phyloP scores from a whole-genome alignment of 2,797 vertebrate species.

The Oophaga sylvatica region DNA sequence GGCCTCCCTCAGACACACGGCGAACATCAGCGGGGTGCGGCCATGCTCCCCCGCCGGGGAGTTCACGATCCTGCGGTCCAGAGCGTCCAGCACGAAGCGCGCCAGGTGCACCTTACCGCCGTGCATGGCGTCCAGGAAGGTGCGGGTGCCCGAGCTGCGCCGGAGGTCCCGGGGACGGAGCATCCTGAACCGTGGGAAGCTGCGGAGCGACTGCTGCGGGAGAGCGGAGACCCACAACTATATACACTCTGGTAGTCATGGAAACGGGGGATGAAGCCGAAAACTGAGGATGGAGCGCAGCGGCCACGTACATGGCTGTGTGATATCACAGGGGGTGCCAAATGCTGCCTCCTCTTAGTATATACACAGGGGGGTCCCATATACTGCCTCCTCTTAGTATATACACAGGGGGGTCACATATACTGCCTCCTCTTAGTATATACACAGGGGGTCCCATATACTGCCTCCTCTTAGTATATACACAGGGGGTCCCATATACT shows the following conservation, averaged over 20 bases:
- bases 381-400: too few species aligned
- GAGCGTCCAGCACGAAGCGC: conserved; percentile 88
- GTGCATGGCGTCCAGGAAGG: conserved; percentile 89
- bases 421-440: too few species aligned
- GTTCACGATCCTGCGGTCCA: conserved; percentile 89
- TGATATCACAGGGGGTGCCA: too few species aligned
- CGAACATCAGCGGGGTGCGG: conserved; percentile 87
- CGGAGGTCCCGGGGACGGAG: conserved; percentile 88
- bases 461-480: too few species aligned
- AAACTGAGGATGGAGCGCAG: too few species aligned
- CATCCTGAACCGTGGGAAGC: conserved; percentile 68
- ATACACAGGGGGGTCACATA: too few species aligned
- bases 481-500: too few species aligned
- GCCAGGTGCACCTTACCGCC: conserved; percentile 88
- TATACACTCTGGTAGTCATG: conserved; percentile 38
- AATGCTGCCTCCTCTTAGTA: too few species aligned
- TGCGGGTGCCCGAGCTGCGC: conserved; percentile 88
- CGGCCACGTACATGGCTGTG: too few species aligned
- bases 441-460: too few species aligned
- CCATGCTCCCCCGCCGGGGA: conserved; percentile 86
- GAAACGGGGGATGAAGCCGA: conserved; percentile 22
- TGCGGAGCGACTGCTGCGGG: not conserved
- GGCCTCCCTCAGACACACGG: conserved; percentile 81
- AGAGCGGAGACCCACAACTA: not conserved
- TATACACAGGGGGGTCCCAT: too few species aligned